These are phyloP conservation scores for Erythrolamprus reginae DNA, from an alignment of 2,113 vertebrate genomes.

Conservation along the genomic window DNA sequence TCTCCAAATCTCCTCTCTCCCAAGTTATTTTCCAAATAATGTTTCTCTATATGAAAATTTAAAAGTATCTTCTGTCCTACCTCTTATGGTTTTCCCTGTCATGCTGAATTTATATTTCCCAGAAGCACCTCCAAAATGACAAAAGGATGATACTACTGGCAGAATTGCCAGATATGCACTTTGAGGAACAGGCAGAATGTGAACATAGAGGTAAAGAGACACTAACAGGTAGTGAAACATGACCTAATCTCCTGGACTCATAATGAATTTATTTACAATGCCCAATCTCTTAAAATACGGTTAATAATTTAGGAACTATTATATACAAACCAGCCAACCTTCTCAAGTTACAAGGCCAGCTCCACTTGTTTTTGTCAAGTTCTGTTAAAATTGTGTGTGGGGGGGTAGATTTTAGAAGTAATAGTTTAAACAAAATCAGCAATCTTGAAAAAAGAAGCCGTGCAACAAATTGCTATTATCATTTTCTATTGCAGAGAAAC, in stretches of 20 bases:
- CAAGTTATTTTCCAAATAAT: not conserved
- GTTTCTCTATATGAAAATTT: not conserved
- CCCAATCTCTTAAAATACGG: not conserved
- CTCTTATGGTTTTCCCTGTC: not conserved
- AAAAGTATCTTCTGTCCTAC: not conserved
- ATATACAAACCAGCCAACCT: not conserved
- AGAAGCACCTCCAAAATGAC: constrained; percentile 5
- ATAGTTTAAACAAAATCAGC: constrained; percentile 3
- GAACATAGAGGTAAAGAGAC: not conserved
- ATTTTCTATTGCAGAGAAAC: constrained; percentile 27
- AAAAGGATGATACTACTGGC: not conserved
- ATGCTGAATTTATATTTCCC: not conserved
- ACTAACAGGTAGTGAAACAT: not conserved
- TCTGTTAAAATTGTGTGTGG: constrained; percentile 19
- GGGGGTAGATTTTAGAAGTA: not conserved
- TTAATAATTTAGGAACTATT: not conserved
- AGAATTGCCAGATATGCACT: constrained; percentile 13
- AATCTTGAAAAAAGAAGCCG: constrained; percentile 35
- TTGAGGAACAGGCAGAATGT: constrained; percentile 21
- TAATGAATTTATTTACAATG: constrained; percentile 9
- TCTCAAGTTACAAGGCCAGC: not conserved
- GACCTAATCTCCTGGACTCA: not conserved
- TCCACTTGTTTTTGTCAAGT: not conserved
- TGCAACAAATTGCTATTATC: constrained; percentile 16
- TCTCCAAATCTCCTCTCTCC: not conserved